These are phyloP conservation scores for Sebastiscus albofasciatus DNA, from an alignment of 2,797 vertebrate genomes.

Conservation along the genomic window DNA sequence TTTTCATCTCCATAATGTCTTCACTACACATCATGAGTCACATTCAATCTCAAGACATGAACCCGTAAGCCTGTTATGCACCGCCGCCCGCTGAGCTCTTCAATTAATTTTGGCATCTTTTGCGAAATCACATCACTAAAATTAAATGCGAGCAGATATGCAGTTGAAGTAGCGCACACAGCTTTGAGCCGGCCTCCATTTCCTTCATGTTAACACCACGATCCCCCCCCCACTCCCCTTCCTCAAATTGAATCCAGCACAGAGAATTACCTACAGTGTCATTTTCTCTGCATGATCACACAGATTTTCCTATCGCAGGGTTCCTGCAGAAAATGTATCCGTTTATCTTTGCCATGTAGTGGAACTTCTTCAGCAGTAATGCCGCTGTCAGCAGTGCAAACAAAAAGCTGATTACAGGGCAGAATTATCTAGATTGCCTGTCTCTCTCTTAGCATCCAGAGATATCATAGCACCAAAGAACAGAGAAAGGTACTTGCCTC, in stretches of 20 bases:
- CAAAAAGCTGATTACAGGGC: slow-evolving; percentile 75
- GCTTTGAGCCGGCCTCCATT: neutral
- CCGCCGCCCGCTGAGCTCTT: slow-evolving; percentile 44
- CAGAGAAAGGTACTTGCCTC: slow-evolving; percentile 54
- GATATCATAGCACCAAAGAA: slow-evolving; percentile 66
- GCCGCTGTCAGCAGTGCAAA: slow-evolving; percentile 65
- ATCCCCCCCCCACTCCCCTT: neutral
- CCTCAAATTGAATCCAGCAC: slow-evolving; percentile 34
- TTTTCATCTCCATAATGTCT: slow-evolving; percentile 39
- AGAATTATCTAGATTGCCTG: slow-evolving; percentile 78
- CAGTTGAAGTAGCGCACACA: slow-evolving; percentile 18
- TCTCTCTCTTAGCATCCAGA: slow-evolving; percentile 63
- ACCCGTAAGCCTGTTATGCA: slow-evolving; percentile 50
- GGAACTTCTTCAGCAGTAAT: slow-evolving; percentile 51
- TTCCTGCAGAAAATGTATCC: slow-evolving; percentile 39
- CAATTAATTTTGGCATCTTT: slow-evolving; percentile 63
- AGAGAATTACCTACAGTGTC: slow-evolving; percentile 60
- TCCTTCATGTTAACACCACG: slow-evolving; percentile 15
- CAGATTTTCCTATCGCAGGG: slow-evolving; percentile 41
- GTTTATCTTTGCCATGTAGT: slow-evolving; percentile 65
- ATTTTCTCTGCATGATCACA: slow-evolving; percentile 65
- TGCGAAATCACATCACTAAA: slow-evolving; percentile 56
- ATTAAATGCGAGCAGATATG: slow-evolving; percentile 52
- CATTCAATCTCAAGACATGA: slow-evolving; percentile 46
- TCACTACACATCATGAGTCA: slow-evolving; percentile 43